These are phyloP conservation scores for Uloborus diversus DNA, from an alignment of 1,140 invertebrate species.

Conservation along the genomic window DNA sequence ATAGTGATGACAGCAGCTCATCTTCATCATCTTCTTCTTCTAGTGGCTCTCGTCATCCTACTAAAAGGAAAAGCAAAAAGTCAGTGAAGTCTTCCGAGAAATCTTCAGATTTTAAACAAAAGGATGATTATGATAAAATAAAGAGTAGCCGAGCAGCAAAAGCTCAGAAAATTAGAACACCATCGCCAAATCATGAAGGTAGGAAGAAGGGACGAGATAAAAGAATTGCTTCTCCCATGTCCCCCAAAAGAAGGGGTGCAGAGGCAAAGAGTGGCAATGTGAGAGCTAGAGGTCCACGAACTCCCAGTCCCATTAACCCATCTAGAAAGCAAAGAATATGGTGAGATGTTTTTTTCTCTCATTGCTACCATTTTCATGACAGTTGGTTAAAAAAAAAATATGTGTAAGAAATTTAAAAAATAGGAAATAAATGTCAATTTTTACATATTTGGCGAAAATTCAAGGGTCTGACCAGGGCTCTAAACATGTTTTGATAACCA, in stretches of 20 bases:
- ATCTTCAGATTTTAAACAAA: not conserved
- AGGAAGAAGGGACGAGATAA: conserved; percentile 14
- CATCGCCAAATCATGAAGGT: conserved; percentile 11
- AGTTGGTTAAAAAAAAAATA: no score
- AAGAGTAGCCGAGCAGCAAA: conserved; percentile 30
- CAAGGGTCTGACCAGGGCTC: no score
- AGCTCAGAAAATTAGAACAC: conserved; percentile 6
- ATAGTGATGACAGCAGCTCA: conserved; percentile 45
- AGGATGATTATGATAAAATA: conserved; percentile 40
- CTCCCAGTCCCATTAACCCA: conserved; percentile 40
- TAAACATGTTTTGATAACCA: no score
- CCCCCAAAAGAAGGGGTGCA: conserved; percentile 1
- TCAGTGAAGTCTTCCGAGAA: not conserved
- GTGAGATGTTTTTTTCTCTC: conserved; percentile 12
- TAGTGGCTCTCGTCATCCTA: conserved; percentile 6
- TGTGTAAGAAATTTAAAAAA: no score
- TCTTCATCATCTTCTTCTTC: conserved; percentile 53
- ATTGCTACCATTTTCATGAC: no score
- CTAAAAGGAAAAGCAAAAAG: conserved; percentile 29
- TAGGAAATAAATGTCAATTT: no score
- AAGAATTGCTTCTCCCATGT: conserved; percentile 8
- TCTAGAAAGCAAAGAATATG: conserved; percentile 43
- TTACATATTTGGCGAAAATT: no score
- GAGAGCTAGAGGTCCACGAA: conserved; percentile 45
- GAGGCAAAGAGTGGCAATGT: conserved; percentile 12